Evolutionary conservation across 2,888 invertebrate genomes (phyloP), one percentile per base, ranked within the genome.

Genomic region (Dicycla oo): DNA sequence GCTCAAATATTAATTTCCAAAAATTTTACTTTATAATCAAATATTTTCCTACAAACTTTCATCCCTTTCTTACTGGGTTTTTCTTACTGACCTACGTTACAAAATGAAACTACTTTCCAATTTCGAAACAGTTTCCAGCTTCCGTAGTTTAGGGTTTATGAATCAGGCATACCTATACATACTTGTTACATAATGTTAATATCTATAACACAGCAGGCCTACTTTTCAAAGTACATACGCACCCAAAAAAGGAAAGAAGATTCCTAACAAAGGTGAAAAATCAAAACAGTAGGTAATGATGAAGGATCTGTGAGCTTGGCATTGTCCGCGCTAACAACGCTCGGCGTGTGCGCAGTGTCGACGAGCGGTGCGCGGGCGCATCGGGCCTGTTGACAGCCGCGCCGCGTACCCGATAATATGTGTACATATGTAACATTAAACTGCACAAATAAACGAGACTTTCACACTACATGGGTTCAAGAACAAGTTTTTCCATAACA

Each of bases 401-500:
- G 86, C 89, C 85, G 92, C 91, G 88, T 90, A 90, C 90, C 90
- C 93, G 94, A 94, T 95, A 95, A 95, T 96, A 95, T 95, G 95
- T 95, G 95, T 96, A 96, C 96, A 96, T 96, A 96, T 96, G 96
- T 96, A 95, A 95, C 95, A 95, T 95, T 96, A 95, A 96, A 94
- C 95, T 94, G 95, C 95, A 95, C 92, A 96, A 96, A 96, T 96
- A 96, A 96, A 96, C 91, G 93, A 95, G 89, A 93, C 93, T 94
- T 96, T 96, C 96, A 96, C 96, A 96, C 96, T 96, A 96, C 96
- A 96, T 95, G 95, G 95, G 94, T 95, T 95, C 94, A 95, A 95
- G 94, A 96, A 96, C 96, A 96, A 96, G 96, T 96, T 96, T 96
- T 96, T 96, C 96, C 96, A 96, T 96, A 96, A 96, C 96, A 96